These are phyloP conservation scores for Octopus bimaculoides DNA, from an alignment of 1,140 invertebrate genomes.

Conservation along the genomic window DNA sequence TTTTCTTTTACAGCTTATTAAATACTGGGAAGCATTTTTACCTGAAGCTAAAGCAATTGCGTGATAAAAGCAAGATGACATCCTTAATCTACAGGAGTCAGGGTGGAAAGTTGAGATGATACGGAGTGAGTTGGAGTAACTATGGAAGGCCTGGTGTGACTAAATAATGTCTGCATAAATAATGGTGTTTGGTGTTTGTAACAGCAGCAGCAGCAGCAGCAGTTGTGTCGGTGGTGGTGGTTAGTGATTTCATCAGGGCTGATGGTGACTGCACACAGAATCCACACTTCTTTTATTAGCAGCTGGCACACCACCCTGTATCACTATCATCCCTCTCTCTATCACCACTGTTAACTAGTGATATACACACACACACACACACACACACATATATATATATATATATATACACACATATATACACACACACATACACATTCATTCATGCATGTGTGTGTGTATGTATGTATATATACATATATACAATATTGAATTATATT, in stretches of 20 bases:
- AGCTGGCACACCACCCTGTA: not conserved
- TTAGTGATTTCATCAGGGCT: too few relatives aligned
- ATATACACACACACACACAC: not conserved
- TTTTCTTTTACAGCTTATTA: constrained; percentile 71
- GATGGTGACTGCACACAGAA: not conserved
- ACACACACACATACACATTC: not conserved
- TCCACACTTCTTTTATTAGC: not conserved
- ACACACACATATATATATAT: not conserved
- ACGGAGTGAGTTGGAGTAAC: too few relatives aligned
- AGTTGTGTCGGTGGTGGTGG: too few relatives aligned
- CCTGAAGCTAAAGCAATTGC: constrained; percentile 74
- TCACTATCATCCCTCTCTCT: not conserved
- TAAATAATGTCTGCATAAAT: too few relatives aligned
- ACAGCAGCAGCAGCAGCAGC: too few relatives aligned
- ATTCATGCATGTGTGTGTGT: not conserved
- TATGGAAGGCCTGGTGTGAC: too few relatives aligned
- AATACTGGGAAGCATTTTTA: constrained; percentile 91
- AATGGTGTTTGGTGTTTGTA: too few relatives aligned
- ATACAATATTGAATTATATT: not conserved
- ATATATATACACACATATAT: not conserved
- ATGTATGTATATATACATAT: not conserved
- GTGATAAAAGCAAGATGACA: constrained; percentile 23
- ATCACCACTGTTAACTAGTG: not conserved
- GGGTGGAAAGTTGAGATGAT: too few relatives aligned
- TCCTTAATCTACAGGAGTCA: not conserved